Evolutionary conservation across 1,140 invertebrate species (phyloP).

Genomic region (Dreissena rostriformis): DNA sequence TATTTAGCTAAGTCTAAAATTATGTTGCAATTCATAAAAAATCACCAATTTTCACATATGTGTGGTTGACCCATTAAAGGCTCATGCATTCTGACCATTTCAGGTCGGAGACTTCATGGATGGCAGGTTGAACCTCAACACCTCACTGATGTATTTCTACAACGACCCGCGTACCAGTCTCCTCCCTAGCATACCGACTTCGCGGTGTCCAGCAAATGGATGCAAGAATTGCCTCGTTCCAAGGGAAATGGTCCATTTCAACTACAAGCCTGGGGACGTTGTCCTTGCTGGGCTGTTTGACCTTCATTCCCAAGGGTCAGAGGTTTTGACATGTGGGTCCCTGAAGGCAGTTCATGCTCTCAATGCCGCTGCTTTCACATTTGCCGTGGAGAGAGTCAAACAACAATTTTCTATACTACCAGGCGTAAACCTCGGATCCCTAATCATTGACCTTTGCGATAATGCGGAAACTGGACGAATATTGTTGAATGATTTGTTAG

Average conservation of each 20-base stretch:
- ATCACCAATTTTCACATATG: no score
- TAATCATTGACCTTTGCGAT: constrained; percentile 70
- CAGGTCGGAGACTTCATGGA: constrained; percentile 70
- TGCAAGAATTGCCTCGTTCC: constrained; percentile 71
- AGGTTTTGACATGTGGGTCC: constrained; percentile 66
- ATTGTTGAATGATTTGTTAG: constrained; percentile 68
- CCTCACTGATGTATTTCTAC: constrained; percentile 59
- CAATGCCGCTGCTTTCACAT: constrained; percentile 64
- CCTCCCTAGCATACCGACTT: constrained; percentile 49
- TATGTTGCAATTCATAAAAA: no score
- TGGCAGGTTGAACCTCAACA: constrained; percentile 55
- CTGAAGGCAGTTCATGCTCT: constrained; percentile 30
- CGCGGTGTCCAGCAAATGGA: constrained; percentile 61
- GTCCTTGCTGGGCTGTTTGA: constrained; percentile 66
- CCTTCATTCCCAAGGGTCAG: constrained; percentile 59
- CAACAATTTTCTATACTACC: constrained; percentile 58
- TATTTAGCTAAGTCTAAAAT: no score
- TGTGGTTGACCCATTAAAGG: no score
- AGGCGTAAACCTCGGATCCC: constrained; percentile 67
- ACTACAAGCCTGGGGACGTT: constrained; percentile 67
- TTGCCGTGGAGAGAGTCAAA: constrained; percentile 63
- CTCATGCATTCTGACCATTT: background rate
- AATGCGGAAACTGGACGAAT: constrained; percentile 54
- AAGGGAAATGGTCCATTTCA: constrained; percentile 55
- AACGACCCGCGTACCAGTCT: constrained; percentile 45